Percentiles rank a stretch among this genome's conserved stretches.
These are phyloP conservation scores for Chaetophractus vellerosus DNA, from an alignment of 2,797 vertebrate genomes.

Conservation along the genomic window DNA sequence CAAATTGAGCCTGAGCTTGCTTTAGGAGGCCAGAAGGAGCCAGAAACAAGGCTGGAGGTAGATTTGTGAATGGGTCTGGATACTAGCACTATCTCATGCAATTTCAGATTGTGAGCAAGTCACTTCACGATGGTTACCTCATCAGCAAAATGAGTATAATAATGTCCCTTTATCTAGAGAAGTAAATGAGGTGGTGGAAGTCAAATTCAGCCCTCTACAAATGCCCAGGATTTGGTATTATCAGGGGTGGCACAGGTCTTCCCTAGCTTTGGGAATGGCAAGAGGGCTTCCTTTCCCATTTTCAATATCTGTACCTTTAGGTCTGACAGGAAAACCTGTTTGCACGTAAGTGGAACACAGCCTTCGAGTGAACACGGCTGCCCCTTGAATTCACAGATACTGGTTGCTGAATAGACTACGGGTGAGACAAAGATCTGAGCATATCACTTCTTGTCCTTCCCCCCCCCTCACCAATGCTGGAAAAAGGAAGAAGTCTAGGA, in stretches of 20 bases:
- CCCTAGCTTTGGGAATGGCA: not conserved
- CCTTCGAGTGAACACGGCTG: not conserved
- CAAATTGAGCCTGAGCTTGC: not conserved
- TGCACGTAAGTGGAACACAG: not conserved
- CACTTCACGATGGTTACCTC: not conserved
- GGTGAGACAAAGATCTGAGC: not conserved
- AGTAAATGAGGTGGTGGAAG: not conserved
- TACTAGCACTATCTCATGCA: not conserved
- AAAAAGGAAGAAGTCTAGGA: not conserved
- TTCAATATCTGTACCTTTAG: not conserved
- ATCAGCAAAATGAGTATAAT: not conserved
- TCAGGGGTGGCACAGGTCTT: not conserved
- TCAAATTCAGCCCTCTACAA: not conserved
- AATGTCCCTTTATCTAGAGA: not conserved
- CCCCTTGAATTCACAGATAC: not conserved
- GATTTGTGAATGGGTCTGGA: not conserved
- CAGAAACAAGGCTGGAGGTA: not conserved
- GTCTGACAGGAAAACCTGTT: not conserved
- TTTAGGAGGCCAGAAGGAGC: not conserved
- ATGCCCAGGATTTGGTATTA: not conserved
- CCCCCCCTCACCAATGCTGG: not conserved
- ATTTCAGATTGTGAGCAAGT: not conserved
- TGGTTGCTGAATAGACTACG: not conserved
- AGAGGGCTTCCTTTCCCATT: not conserved
- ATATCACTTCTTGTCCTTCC: not conserved